Evolutionary conservation across 2,888 invertebrate species (phyloP), one percentile per base, ranked within the genome.

Genomic region (Lasius platythorax): DNA sequence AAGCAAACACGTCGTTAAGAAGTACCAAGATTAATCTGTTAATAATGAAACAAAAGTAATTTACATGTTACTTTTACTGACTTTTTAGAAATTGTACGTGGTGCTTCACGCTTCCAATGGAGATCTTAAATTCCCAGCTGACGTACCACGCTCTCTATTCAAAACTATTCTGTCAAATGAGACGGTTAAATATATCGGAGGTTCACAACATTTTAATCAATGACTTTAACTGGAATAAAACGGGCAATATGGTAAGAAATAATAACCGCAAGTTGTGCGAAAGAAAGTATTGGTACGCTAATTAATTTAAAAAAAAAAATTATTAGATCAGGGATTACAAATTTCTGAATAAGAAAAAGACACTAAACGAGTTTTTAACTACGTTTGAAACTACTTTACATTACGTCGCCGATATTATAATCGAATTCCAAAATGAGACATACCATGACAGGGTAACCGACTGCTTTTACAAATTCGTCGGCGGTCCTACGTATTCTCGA

Each of bases 171-270:
- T 96, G 96, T 84, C 95, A 95, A 46, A 87, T 96, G 68, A 92
- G 95, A 50, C 89, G 93, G n/a, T 93, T 96, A 94, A 93, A 91
- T 67, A 87, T 95, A 30, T 93, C 94, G 0, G 95, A 96, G 1
- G 91, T 96, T 0, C 94, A 96, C 82, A 91, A 92, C 12, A 91
- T 94, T 0, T 90, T 96, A 28, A 94, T 95, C 82, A 95, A 95
- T 33, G 95, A 96, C 86, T 96, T 96, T 91, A 95, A 96, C 82
- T 96, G 96, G 96, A 96, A 96, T 82, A 96, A 96, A 95, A 96
- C 96, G 0, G 91, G 96, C 23, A 95, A 89, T 83, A 96, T 96
- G 95, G 96, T 96, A 85, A 85, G 83, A 18, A 73, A 63, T 23
- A 5, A 64, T 11, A 23, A 33, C 8, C 63, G 61, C n/a, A 61